Evolutionary conservation across 2,113 vertebrate genomes (phyloP), one percentile per base, ranked within the genome.

Genomic region (Tricholaema leucomelas): DNA sequence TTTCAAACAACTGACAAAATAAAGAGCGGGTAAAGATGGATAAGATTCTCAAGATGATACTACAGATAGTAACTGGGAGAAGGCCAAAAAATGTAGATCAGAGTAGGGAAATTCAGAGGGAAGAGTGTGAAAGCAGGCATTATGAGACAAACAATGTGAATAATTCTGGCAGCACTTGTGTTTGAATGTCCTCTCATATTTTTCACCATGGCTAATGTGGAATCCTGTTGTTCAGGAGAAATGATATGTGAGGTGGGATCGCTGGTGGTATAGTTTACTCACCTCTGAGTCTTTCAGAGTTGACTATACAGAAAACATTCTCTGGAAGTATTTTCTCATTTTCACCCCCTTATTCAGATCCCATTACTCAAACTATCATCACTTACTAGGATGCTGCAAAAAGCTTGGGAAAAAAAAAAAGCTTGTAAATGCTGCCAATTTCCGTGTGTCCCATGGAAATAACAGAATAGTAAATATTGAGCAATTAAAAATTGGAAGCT

Each of bases 401-500:
- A 79, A 67, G 5, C 40, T 76, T 88, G 36, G 85, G 46, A 36
- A 69, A 88, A 46, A 19, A 24, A 50, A 50, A 50, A 50, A 85
- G 9, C 31, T 64, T 82, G n/a, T 5, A 90, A 71, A 74, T 50
- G 35, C n/a, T 72, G 4, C 59, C 60, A 59, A 54, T 71, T 81
- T 61, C 61, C 42, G 4, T 42, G n/a, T 20, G 14, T 81, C 30
- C 35, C 20, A 20, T 63, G 48, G 59, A 94, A 92, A 52, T 75
- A 93, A 10, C 10, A 81, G 31, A 56, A 72, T n/a, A 72, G 59
- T 44, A 90, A 92, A 48, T 74, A 71, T 8, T 30, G 30, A 67
- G n/a, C 46, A 81, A 79, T 85, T 95, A 90, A 81, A 94, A 87
- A 50, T 30, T 77, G 33, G 40, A 76, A 84, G 82, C 50, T 90